Conservation (phyloP, 2,888 invertebrate genomes). For the Acanthococcus lagerstroemiae region DNA sequence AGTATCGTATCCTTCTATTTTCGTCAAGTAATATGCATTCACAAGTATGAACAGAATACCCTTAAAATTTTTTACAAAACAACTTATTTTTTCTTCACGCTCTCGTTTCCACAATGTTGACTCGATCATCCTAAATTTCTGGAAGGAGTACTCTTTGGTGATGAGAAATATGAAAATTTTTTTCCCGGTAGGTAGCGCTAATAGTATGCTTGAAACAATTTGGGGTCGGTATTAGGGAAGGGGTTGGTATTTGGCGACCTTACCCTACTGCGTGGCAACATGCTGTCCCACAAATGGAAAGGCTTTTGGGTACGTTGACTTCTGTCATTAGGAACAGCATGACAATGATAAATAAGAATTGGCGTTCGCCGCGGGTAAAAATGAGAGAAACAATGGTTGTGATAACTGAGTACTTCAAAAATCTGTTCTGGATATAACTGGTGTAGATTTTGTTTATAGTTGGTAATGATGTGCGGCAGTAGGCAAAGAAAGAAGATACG, state of each 20-base stretch:
- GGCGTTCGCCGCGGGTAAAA: too few relatives aligned
- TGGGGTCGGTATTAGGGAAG: neutral
- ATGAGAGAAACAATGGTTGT: too few relatives aligned
- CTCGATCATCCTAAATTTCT: neutral
- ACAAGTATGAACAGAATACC: neutral
- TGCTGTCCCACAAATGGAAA: too few relatives aligned
- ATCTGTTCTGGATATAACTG: too few relatives aligned
- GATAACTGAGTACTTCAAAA: too few relatives aligned
- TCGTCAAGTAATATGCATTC: neutral
- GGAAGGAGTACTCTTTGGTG: neutral
- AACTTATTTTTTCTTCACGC: neutral
- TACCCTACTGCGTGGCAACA: too few relatives aligned
- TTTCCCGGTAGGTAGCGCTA: neutral
- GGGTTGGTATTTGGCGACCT: neutral
- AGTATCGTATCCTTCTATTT: neutral
- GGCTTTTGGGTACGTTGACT: too few relatives aligned
- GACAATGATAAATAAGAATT: too few relatives aligned
- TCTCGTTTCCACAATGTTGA: conserved; percentile 2
- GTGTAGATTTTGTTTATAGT: too few relatives aligned
- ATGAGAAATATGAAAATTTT: neutral
- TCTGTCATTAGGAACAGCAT: too few relatives aligned
- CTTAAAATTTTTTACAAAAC: neutral
- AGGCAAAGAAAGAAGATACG: too few relatives aligned
- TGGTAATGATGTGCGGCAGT: too few relatives aligned
- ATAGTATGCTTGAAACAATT: conserved; percentile 1